Conservation (phyloP, 2,888 invertebrate genomes). For the Homarus gammarus region DNA sequence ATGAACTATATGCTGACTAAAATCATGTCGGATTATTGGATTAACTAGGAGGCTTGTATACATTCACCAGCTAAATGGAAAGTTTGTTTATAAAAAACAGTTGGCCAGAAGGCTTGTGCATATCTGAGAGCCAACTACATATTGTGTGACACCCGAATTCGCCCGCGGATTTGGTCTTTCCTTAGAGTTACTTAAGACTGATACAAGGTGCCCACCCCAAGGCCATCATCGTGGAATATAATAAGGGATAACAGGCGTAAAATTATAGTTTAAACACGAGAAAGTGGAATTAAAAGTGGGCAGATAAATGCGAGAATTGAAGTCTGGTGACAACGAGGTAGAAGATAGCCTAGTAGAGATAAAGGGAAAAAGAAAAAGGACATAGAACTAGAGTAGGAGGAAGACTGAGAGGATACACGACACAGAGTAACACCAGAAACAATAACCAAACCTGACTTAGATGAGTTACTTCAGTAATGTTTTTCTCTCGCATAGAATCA, state of each 20-base stretch:
- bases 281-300: not conserved
- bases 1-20: no score
- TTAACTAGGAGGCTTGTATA: no score
- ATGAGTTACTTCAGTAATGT: not conserved
- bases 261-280: not conserved
- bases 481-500: not conserved
- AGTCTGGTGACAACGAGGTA: not conserved
- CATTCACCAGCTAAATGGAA: not conserved
- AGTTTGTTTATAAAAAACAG: not conserved
- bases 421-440: not conserved
- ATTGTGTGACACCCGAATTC: not conserved
- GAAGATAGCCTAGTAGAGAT: not conserved
- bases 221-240: slow-evolving; percentile 42
- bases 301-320: not conserved
- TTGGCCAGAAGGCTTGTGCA: no score
- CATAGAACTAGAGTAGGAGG: not conserved
- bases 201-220: slow-evolving; percentile 26
- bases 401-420: not conserved
- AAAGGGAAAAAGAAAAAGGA: not conserved
- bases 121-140: not conserved
- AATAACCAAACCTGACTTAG: not conserved
- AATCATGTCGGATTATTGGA: no score
- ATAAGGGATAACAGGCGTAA: not conserved
- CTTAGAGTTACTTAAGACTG: slow-evolving; percentile 20
- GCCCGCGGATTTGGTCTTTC: slow-evolving; percentile 16